phyloP scores from a whole-genome alignment of 2,888 invertebrate species.

The Xestia xanthographa region DNA sequence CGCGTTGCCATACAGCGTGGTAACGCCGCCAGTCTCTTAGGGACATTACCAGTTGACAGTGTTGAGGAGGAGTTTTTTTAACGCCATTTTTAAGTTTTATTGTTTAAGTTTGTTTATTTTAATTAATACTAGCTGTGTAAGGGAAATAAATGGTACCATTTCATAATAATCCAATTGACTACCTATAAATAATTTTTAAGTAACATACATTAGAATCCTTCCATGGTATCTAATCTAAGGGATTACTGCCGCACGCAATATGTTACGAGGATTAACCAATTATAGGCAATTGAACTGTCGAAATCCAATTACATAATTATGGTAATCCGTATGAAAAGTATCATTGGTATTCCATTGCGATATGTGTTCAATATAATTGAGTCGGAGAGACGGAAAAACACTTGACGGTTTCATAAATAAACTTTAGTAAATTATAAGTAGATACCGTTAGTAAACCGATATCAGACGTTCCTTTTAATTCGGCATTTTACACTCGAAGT shows the following conservation, averaged over 20 bases:
- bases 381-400: neutral
- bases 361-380: neutral
- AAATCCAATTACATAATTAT: slow-evolving; percentile 58
- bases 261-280: slow-evolving; percentile 57
- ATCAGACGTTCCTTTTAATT: neutral
- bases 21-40: too few species aligned
- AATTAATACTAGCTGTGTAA: too few species aligned
- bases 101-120: too few species aligned
- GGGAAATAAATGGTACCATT: too few species aligned
- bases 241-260: slow-evolving; percentile 52
- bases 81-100: too few species aligned
- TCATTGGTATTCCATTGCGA: neutral
- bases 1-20: too few species aligned
- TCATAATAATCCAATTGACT: slow-evolving; percentile 10
- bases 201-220: slow-evolving; percentile 45
- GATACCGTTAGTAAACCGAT: neutral
- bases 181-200: slow-evolving; percentile 13
- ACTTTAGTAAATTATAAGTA: neutral
- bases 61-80: too few species aligned
- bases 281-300: slow-evolving; percentile 52
- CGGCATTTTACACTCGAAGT: neutral
- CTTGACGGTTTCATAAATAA: neutral
- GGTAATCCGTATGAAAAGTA: slow-evolving; percentile 33
- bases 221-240: slow-evolving; percentile 36
- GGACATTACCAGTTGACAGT: too few species aligned